phyloP scores from a whole-genome alignment of 2,888 invertebrate species.

The Acanthoscelides obtectus region DNA sequence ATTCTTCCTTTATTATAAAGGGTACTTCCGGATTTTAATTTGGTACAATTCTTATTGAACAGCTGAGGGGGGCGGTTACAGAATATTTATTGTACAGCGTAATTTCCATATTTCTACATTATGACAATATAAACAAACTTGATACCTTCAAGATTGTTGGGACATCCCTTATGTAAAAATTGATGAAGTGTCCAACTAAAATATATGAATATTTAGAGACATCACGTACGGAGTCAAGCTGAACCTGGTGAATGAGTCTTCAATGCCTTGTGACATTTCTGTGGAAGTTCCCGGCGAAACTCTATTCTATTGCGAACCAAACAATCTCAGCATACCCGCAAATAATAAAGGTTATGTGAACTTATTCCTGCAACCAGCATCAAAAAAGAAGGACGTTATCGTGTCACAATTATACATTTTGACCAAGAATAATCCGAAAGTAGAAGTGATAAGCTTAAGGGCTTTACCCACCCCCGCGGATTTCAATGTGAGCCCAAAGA shows the following conservation, averaged over 20 bases:
- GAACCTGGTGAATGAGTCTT: conserved; percentile 53
- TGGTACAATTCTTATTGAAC: no score
- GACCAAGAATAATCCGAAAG: conserved; percentile 52
- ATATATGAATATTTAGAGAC: conserved; percentile 7
- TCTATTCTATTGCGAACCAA: conserved; percentile 49
- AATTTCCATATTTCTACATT: no score
- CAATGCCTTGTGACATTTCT: conserved; percentile 49
- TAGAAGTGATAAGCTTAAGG: conserved; percentile 33
- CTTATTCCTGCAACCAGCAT: conserved; percentile 37
- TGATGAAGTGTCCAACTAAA: no score
- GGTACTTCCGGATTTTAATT: no score
- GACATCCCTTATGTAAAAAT: no score
- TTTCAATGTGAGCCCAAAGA: conserved; percentile 45
- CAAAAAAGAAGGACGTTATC: conserved; percentile 36
- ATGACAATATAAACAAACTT: no score
- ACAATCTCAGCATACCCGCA: conserved; percentile 29
- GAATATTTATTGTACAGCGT: no score
- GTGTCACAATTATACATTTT: conserved; percentile 39
- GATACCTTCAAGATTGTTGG: no score
- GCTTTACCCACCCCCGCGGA: conserved; percentile 53
- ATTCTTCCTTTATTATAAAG: no score
- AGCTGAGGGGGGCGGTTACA: no score
- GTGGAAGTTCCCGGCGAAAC: conserved; percentile 47
- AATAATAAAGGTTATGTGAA: conserved; percentile 29
- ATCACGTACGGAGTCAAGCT: conserved; percentile 39